These are phyloP conservation scores for Chaunax sp. DNA, from an alignment of 2,797 vertebrate species.

Conservation along the genomic window DNA sequence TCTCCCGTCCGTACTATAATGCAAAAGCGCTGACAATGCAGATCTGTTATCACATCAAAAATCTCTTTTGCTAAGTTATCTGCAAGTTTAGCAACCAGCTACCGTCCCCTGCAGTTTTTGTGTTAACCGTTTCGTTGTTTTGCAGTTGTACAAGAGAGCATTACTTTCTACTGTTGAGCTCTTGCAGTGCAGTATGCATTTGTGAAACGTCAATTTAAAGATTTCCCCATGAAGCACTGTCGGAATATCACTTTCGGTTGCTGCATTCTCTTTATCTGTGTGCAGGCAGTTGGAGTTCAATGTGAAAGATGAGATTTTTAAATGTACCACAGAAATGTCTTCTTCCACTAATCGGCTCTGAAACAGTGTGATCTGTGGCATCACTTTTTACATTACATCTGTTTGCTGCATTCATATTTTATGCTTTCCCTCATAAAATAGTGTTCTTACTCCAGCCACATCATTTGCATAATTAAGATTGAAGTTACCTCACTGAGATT, in stretches of 20 bases:
- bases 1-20: constrained; percentile 19
- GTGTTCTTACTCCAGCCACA: not conserved
- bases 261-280: not conserved
- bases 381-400: not conserved
- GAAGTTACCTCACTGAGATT: not conserved
- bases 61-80: constrained; percentile 36
- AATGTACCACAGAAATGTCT: not conserved
- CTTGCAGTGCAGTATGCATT: not conserved
- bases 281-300: constrained; percentile 2
- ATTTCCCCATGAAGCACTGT: constrained; percentile 8
- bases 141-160: constrained; percentile 1
- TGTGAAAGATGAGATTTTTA: not conserved
- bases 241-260: not conserved
- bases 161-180: not conserved
- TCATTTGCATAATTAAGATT: constrained; percentile 1
- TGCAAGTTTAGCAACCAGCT: constrained; percentile 22
- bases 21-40: constrained; percentile 40
- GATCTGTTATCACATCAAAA: constrained; percentile 37
- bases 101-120: constrained; percentile 6
- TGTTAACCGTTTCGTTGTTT: constrained; percentile 8
- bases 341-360: not conserved
- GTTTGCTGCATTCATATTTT: constrained; percentile 1
- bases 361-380: not conserved
- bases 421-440: not conserved
- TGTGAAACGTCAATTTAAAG: not conserved